A percentile compares a stretch with the other conserved stretches of the same genome.
Evolutionary conservation across 2,797 vertebrate species (phyloP).

Genomic region (Mastacembelus armatus): DNA sequence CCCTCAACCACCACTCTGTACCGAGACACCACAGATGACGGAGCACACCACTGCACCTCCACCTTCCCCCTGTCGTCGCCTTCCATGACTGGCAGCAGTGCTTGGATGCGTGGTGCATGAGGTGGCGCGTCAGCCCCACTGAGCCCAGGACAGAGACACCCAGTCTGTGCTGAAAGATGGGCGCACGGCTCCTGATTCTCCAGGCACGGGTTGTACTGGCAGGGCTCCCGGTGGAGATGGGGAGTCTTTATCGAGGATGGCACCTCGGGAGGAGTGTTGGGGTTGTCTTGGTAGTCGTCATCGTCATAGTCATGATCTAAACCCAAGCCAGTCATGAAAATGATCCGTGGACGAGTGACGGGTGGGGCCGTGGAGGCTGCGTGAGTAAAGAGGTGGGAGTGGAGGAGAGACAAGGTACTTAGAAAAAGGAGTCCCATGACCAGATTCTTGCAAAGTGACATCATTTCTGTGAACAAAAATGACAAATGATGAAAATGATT

Average conservation of each 20-base stretch:
- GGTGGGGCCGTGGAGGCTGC: conserved; percentile 56
- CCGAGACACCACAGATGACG: conserved; percentile 79
- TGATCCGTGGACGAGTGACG: conserved; percentile 50
- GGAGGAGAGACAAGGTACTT: conserved; percentile 39
- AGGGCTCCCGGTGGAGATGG: conserved; percentile 18
- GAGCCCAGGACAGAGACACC: conserved; percentile 83
- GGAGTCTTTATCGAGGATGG: not conserved
- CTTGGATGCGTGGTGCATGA: conserved; percentile 71
- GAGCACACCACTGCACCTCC: conserved; percentile 87
- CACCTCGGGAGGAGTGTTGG: not conserved
- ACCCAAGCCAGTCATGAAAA: conserved; percentile 5
- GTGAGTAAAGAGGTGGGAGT: conserved; percentile 29
- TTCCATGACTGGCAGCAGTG: conserved; percentile 52
- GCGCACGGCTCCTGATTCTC: conserved; percentile 83
- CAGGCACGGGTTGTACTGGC: conserved; percentile 81
- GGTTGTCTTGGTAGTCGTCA: not conserved
- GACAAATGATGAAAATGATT: conserved; percentile 22
- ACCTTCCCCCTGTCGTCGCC: conserved; percentile 60
- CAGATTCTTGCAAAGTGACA: conserved; percentile 41
- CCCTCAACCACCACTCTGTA: conserved; percentile 79
- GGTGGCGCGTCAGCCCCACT: conserved; percentile 73
- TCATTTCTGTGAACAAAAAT: conserved; percentile 67
- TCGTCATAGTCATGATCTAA: conserved; percentile 3
- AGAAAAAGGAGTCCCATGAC: conserved; percentile 66
- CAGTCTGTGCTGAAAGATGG: conserved; percentile 44